These are phyloP conservation scores for Drosophila triauraria DNA, from an alignment of 1,140 invertebrate genomes.

Conservation along the genomic window DNA sequence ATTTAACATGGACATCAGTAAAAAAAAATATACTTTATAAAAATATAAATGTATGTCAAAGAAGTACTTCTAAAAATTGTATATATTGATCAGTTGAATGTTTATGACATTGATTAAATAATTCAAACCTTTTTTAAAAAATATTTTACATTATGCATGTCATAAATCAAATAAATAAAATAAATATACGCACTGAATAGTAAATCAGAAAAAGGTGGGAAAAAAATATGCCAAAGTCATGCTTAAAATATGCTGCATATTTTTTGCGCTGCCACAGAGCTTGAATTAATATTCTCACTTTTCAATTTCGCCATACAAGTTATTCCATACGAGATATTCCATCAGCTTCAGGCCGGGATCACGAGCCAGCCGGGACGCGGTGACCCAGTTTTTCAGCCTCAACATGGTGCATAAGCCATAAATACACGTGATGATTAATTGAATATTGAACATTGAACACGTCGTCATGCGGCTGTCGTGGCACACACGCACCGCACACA, in stretches of 20 bases:
- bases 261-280: background rate
- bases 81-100: background rate
- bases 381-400: slow-evolving; percentile 22
- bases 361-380: background rate
- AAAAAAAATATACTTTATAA: too few relatives aligned
- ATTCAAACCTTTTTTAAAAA: background rate
- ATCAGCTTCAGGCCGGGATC: slow-evolving; percentile 22
- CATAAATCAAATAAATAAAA: background rate
- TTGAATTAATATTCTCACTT: slow-evolving; percentile 16
- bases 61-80: background rate
- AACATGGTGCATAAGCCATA: slow-evolving; percentile 30
- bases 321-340: slow-evolving; percentile 2
- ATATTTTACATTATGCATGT: too few relatives aligned
- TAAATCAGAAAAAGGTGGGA: background rate
- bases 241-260: background rate
- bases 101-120: background rate
- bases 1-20: too few relatives aligned
- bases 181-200: background rate
- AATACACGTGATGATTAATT: slow-evolving; percentile 53
- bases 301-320: slow-evolving; percentile 9
- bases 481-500: slow-evolving; percentile 9
- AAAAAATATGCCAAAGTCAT: background rate
- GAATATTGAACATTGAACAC: slow-evolving; percentile 57
- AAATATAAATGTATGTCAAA: background rate
- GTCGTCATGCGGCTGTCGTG: slow-evolving; percentile 22